Evolutionary conservation across 2,888 invertebrate species (phyloP), one percentile per base, ranked within the genome.

Genomic region (Apantesis nais): DNA sequence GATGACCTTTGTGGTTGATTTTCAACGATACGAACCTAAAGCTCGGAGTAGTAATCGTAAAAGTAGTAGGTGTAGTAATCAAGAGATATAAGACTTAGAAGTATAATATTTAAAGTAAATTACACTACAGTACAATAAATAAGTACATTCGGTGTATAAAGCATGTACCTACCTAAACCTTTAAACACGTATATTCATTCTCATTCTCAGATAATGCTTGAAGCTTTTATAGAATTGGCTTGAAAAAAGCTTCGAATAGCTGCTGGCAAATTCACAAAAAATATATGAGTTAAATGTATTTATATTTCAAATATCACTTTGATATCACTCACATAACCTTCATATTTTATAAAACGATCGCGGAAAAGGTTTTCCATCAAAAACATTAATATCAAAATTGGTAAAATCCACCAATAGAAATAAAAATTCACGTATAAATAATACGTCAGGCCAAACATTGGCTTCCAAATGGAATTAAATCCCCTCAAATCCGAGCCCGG

Each of bases 381-480:
- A 58, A 65, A 75, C 41, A 70, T 41, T 69, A 68, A 68, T 68
- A 72, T 70, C 58, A 70, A 70, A 78, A 41, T 64, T n/a, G 39
- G 34, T 48, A 68, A 70, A 74, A 70, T 71, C 16, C 65, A 67
- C 62, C 72, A 64, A 64, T 65, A 74, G 69, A 77, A 74, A 75
- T 72, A 78, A 70, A 74, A 66, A 64, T 7, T 65, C 34, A 58
- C 66, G 68, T 75, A 77, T 75, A 77, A 75, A 81, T 77, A 75
- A 74, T 76, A 75, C 70, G 75, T 81, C 71, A 71, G 74, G 31
- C 72, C 72, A 62, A 73, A 81, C 68, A 74, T 76, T 76, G 76
- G 73, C 73, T 82, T 70, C 63, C 74, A 80, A 82, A 81, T 82
- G 81, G 75, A 82, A 82, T 78, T 69, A 76, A 67, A 76, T 76